Conservation (phyloP, 1,140 invertebrate genomes). For the Sipha flava region DNA sequence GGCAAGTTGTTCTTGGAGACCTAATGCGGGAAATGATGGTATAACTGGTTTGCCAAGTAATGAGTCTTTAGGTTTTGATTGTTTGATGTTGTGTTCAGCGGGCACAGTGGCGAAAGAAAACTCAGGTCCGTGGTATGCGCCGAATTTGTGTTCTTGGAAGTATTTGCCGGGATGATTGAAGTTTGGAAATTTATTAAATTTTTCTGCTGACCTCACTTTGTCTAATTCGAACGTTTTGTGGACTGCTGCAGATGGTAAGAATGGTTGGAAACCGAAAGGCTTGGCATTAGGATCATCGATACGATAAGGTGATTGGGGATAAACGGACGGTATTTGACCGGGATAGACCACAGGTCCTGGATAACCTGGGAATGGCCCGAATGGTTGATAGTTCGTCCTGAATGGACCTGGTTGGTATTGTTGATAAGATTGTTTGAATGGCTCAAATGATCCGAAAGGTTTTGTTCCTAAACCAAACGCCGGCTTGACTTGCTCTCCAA, state of each 20-base stretch:
- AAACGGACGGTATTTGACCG: not conserved
- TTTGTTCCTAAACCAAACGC: not conserved
- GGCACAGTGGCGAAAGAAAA: not conserved
- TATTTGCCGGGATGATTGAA: not conserved
- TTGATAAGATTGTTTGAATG: not conserved
- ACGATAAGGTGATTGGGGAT: not conserved
- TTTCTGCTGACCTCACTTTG: not conserved
- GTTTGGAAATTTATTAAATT: not conserved
- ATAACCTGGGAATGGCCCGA: constrained; percentile 3
- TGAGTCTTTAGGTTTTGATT: not conserved
- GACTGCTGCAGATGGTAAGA: not conserved
- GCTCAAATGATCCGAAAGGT: not conserved
- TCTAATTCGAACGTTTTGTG: not conserved
- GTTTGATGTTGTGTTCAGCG: not conserved
- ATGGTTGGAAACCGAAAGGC: not conserved
- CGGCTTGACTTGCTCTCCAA: not conserved
- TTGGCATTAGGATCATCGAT: not conserved
- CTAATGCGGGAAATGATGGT: not conserved
- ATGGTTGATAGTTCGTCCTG: not conserved
- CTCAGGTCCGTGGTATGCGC: not conserved
- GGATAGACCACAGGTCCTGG: not conserved
- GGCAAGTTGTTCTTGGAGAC: not conserved
- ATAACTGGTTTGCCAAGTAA: not conserved
- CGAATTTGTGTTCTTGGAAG: constrained; percentile 11
- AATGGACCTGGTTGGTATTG: not conserved